A percentile compares a stretch with the other conserved stretches of the same genome.
phyloP scores from a whole-genome alignment of 2,888 invertebrate genomes.

The Drosophila pegasa region DNA sequence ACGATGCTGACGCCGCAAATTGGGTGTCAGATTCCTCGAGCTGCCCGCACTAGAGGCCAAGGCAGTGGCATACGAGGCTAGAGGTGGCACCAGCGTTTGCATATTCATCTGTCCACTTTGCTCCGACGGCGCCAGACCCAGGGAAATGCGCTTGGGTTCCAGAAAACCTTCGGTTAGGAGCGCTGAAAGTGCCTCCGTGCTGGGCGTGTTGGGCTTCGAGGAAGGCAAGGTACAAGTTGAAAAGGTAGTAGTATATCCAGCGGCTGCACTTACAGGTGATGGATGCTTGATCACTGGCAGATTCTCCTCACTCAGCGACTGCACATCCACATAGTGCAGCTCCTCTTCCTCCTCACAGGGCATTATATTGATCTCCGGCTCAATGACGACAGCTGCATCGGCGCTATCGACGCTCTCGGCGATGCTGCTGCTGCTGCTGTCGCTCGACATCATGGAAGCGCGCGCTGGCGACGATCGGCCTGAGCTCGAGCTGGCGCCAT shows the following conservation, averaged over 20 bases:
- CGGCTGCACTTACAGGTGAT: conserved; percentile 45
- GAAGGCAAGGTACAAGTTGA: conserved; percentile 18
- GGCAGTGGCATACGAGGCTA: conserved; percentile 66
- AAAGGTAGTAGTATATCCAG: background rate
- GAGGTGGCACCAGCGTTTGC: conserved; percentile 61
- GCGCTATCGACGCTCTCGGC: conserved; percentile 61
- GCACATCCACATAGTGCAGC: conserved; percentile 68
- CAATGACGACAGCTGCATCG: conserved; percentile 69
- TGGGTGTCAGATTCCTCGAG: conserved; percentile 72
- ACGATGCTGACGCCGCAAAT: conserved; percentile 73
- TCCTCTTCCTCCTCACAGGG: conserved; percentile 56
- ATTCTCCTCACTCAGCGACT: conserved; percentile 70
- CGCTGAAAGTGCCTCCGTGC: conserved; percentile 91
- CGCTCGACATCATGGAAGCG: conserved; percentile 58
- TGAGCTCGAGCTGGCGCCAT: conserved; percentile 85
- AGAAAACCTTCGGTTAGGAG: conserved; percentile 94
- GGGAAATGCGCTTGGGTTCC: conserved; percentile 93
- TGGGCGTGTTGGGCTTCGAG: conserved; percentile 90
- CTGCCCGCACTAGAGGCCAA: conserved; percentile 67
- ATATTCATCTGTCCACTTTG: conserved; percentile 75
- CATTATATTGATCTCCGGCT: conserved; percentile 68
- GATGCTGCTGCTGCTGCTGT: conserved; percentile 43
- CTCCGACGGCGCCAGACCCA: conserved; percentile 89
- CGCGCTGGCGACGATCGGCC: conserved; percentile 60
- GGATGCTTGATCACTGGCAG: conserved; percentile 8